Evolutionary conservation across 2,113 vertebrate species (phyloP), one percentile per base, ranked within the genome.

Genomic region (Neoarius graeffei): DNA sequence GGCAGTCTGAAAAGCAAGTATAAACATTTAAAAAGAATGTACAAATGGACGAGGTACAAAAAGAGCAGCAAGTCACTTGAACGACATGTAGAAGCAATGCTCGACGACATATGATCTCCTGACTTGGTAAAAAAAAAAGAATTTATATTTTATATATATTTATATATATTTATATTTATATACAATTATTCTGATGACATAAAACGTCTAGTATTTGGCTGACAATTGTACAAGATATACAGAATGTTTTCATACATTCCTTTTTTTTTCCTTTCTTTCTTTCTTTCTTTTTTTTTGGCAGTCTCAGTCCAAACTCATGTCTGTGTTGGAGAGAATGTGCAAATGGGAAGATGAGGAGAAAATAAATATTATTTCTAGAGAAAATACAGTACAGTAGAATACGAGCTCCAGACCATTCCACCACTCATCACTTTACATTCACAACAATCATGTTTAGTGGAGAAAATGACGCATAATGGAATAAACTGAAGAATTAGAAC

Each of bases 1-100:
- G 98, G 97, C 98, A 97, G 95, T 99, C 96, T 97, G 96, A 97
- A 98, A 99, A 98, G 97, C 96, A 97, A 97, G 97, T 99, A 99
- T 96, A 99, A 99, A 99, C 97, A 99, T 97, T 96, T 99, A 98
- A 97, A 99, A 99, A 98, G 95, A 97, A 97, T 96, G 96, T 97
- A 98, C 97, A 98, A 98, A 98, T 97, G 98, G 97, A 97, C 96
- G 96, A 96, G 96, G 96, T 96, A 97, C 98, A 99, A 96, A 99
- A 99, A 97, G 91, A 96, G 96, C 94, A 88, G 95, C 95, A 96
- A 95, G 93, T 96, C 96, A 95, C 94, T 95, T 92, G 91, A 94
- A 95, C 94, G 83, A 92, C 91, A 91, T 92, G 91, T 94, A 91
- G 89, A 96, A 95, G 93, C 92, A 85, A 95, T 94, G 93, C 92